phyloP scores from a whole-genome alignment of 2,888 invertebrate genomes.

The Macropis europaea region DNA sequence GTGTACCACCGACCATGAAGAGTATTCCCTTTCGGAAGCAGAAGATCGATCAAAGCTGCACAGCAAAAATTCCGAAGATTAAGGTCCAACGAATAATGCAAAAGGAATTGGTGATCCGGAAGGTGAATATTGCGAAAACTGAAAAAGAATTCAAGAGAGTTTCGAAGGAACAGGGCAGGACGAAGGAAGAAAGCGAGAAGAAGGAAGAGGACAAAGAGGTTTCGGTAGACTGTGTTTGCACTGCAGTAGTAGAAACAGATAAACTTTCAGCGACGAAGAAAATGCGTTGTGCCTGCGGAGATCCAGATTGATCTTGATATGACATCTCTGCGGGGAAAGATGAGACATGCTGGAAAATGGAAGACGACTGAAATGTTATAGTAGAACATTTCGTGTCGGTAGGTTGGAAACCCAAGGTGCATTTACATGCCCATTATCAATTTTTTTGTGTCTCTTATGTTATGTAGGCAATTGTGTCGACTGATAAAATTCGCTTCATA shows the following conservation, averaged over 20 bases:
- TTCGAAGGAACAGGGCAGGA: neutral
- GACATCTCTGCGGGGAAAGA: neutral
- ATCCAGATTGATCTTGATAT: slow-evolving; percentile 34
- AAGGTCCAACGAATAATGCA: neutral
- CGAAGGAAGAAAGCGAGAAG: neutral
- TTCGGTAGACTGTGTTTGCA: slow-evolving; percentile 32
- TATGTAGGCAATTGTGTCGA: neutral
- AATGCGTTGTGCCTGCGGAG: slow-evolving; percentile 39
- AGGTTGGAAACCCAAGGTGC: neutral
- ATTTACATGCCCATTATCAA: neutral
- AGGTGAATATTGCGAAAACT: neutral
- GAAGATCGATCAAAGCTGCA: slow-evolving; percentile 58
- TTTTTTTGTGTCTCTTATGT: neutral
- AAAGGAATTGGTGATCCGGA: neutral
- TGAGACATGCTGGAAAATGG: neutral
- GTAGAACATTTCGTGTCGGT: neutral
- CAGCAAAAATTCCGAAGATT: slow-evolving; percentile 58
- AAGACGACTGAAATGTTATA: neutral
- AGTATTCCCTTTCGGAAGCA: slow-evolving; percentile 3
- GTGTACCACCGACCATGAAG: neutral
- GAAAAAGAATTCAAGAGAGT: neutral
- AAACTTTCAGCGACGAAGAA: neutral
- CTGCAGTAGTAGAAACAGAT: neutral
- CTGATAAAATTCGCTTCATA: neutral
- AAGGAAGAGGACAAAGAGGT: neutral